Evolutionary conservation across 1,140 invertebrate species (phyloP).

Genomic region (Bacillus rossius): DNA sequence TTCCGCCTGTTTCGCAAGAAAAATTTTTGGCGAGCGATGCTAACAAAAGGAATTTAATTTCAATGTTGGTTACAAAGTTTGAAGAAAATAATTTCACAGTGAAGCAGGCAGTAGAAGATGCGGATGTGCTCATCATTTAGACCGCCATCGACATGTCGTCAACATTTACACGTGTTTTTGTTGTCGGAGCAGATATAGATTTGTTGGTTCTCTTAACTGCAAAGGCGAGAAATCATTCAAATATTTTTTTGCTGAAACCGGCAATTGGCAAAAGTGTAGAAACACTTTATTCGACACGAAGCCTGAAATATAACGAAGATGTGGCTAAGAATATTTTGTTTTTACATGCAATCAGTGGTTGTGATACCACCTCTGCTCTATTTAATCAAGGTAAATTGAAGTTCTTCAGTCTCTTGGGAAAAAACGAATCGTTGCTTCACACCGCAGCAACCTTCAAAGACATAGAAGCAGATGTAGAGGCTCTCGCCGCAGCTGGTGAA

Average conservation of each 20-base stretch:
- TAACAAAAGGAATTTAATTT: conserved; percentile 8
- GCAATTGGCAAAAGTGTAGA: conserved; percentile 31
- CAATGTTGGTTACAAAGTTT: conserved; percentile 4
- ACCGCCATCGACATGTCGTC: conserved; percentile 16
- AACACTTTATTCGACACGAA: conserved; percentile 24
- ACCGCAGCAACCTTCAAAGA: not conserved
- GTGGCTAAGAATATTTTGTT: conserved; percentile 15
- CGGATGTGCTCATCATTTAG: conserved; percentile 24
- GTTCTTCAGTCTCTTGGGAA: not conserved
- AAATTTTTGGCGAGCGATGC: conserved; percentile 13
- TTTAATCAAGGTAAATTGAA: conserved; percentile 17
- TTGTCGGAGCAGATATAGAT: conserved; percentile 30
- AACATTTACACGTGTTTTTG: conserved; percentile 16
- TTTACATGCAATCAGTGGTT: conserved; percentile 20
- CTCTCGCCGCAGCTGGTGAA: not conserved
- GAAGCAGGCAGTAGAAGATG: conserved; percentile 17
- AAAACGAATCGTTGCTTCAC: not conserved
- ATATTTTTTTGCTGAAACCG: conserved; percentile 36
- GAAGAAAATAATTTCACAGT: not conserved
- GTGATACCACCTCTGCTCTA: conserved; percentile 20
- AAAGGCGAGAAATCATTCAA: conserved; percentile 29
- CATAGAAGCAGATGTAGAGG: not conserved
- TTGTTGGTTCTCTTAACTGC: conserved; percentile 25
- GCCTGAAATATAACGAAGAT: conserved; percentile 6
- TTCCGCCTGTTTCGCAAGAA: conserved; percentile 6